Percentiles rank a stretch among this genome's conserved stretches.
phyloP scores from a whole-genome alignment of 1,140 invertebrate species.

The Anastrepha ludens region DNA sequence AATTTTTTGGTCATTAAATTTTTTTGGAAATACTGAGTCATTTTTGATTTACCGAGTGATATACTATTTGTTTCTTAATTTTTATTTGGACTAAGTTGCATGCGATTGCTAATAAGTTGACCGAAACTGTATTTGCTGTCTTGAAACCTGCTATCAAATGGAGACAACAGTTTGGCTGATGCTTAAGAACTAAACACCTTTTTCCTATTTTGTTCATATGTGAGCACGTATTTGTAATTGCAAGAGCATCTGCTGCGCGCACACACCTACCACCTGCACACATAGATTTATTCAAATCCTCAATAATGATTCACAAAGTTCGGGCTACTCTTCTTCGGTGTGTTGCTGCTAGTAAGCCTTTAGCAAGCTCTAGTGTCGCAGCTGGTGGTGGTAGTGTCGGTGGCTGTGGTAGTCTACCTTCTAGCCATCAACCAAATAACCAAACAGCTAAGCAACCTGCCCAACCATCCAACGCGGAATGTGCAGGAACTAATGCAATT shows the following conservation, averaged over 20 bases:
- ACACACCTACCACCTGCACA: background rate
- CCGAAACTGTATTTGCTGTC: background rate
- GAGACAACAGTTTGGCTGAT: background rate
- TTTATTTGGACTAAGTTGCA: too few species aligned
- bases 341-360: too few species aligned
- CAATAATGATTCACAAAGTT: background rate
- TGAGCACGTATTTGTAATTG: background rate
- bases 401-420: background rate
- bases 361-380: background rate
- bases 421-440: constrained; percentile 4
- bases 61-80: too few species aligned
- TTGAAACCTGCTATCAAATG: background rate
- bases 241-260: background rate
- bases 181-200: background rate
- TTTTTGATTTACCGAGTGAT: too few species aligned
- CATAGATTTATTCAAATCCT: constrained; percentile 6
- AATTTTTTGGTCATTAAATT: too few species aligned
- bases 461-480: background rate
- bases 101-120: too few species aligned
- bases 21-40: too few species aligned
- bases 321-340: background rate
- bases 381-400: background rate
- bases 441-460: constrained; percentile 29
- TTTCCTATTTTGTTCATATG: background rate
- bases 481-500: constrained; percentile 67